These are phyloP conservation scores for Bubo blakistoni DNA, from an alignment of 2,113 vertebrate genomes.

Conservation along the genomic window DNA sequence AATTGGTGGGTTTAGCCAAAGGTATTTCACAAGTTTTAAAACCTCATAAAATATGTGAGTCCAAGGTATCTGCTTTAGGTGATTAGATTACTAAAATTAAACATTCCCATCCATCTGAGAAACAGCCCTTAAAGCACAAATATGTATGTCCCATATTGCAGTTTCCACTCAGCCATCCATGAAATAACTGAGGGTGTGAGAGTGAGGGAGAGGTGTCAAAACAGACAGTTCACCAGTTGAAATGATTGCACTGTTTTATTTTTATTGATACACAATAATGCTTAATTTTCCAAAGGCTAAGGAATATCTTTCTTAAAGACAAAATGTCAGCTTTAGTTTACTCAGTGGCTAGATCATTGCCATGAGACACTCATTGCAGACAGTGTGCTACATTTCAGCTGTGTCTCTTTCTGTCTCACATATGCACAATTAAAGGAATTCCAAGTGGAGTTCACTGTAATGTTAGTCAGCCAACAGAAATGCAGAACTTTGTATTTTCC, in stretches of 20 bases:
- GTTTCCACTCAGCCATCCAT: background rate
- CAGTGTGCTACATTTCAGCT: background rate
- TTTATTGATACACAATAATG: background rate
- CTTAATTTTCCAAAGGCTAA: background rate
- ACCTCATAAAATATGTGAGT: background rate
- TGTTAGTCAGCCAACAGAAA: background rate
- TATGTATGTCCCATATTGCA: background rate
- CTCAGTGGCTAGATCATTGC: background rate
- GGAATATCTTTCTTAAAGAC: background rate
- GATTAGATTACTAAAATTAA: slow-evolving; percentile 16
- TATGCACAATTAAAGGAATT: background rate
- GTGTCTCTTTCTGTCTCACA: background rate
- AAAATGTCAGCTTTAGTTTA: background rate
- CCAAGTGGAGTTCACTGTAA: background rate
- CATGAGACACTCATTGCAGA: background rate
- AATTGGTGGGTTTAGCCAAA: background rate
- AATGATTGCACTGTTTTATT: background rate
- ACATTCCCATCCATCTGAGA: background rate
- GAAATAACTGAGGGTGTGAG: background rate
- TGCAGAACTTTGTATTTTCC: background rate
- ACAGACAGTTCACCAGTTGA: background rate
- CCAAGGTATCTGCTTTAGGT: background rate
- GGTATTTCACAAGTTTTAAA: background rate
- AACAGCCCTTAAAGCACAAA: background rate
- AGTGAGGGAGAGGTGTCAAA: background rate